Evolutionary conservation across 2,888 invertebrate genomes (phyloP).

Genomic region (Pterostichus madidus): DNA sequence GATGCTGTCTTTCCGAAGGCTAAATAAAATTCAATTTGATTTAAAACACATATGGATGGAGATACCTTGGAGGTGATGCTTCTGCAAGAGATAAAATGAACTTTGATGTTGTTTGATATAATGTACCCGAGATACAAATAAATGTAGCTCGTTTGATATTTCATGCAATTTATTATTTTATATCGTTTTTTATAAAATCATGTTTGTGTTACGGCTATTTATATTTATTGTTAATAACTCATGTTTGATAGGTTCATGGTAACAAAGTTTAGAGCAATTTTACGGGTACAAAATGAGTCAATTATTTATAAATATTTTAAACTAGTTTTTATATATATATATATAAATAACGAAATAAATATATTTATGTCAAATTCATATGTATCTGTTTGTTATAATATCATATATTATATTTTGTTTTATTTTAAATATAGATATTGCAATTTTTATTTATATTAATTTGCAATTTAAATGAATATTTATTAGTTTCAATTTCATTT

Average conservation of each 20-base stretch:
- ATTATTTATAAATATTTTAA: slow-evolving; percentile 24
- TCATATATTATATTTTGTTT: too few species aligned
- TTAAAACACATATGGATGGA: slow-evolving; percentile 36
- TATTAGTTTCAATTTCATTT: too few species aligned
- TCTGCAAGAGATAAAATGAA: slow-evolving; percentile 1
- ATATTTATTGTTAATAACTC: slow-evolving; percentile 12
- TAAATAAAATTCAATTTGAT: slow-evolving; percentile 36
- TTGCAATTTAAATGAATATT: too few species aligned
- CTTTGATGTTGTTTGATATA: slow-evolving; percentile 39
- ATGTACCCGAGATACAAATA: slow-evolving; percentile 26
- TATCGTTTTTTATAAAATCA: slow-evolving; percentile 3
- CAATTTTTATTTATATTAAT: too few species aligned
- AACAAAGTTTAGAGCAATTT: slow-evolving; percentile 22
- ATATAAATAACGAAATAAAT: too few species aligned
- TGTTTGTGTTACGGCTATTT: slow-evolving; percentile 5
- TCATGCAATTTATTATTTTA: slow-evolving; percentile 35
- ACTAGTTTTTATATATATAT: too few species aligned
- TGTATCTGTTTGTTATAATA: too few species aligned
- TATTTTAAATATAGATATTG: too few species aligned
- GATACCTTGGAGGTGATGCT: slow-evolving; percentile 11
- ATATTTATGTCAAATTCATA: too few species aligned
- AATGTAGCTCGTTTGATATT: slow-evolving; percentile 31
- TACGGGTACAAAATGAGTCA: slow-evolving; percentile 5
- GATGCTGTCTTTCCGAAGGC: slow-evolving; percentile 30
- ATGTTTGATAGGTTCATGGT: slow-evolving; percentile 2